These are phyloP conservation scores for Drosophila lowei DNA, from an alignment of 1,140 invertebrate species.

Conservation along the genomic window DNA sequence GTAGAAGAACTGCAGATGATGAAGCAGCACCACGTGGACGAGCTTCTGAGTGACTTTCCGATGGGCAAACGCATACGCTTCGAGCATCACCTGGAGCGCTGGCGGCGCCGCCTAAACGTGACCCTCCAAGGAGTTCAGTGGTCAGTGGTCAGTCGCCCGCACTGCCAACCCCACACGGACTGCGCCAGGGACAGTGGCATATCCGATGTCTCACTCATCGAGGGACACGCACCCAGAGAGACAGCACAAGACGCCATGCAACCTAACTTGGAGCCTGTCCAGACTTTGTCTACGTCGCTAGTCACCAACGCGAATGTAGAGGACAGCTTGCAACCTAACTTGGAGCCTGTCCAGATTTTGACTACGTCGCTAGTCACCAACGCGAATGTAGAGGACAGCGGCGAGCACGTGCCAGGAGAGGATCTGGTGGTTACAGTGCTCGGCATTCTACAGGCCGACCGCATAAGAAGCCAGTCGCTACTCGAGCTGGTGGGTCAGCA, in stretches of 20 bases:
- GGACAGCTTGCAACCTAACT: too few relatives aligned
- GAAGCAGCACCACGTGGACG: conserved; percentile 57
- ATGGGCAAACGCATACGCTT: conserved; percentile 67
- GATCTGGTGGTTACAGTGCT: conserved; percentile 43
- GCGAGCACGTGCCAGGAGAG: too few relatives aligned
- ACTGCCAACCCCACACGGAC: conserved; percentile 19
- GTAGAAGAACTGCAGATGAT: conserved; percentile 73
- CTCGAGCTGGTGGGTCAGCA: conserved; percentile 55
- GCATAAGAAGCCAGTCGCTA: conserved; percentile 41
- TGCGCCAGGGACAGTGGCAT: conserved; percentile 1
- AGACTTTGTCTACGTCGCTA: too few relatives aligned
- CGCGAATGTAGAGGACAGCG: too few relatives aligned
- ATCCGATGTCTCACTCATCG: not conserved
- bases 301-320: too few relatives aligned
- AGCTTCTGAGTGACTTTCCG: conserved; percentile 55
- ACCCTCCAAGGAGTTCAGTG: conserved; percentile 30
- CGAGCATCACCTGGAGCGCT: conserved; percentile 69
- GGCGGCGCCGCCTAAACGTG: conserved; percentile 61
- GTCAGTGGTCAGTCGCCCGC: conserved; percentile 8
- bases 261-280: too few relatives aligned
- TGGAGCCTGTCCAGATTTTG: too few relatives aligned
- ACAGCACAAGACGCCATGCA: too few relatives aligned
- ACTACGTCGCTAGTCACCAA: too few relatives aligned
- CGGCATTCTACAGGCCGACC: conserved; percentile 53
- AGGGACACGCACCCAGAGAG: too few relatives aligned